Evolutionary conservation across 2,797 vertebrate genomes (phyloP).

Genomic region (Psittacula derbiana): DNA sequence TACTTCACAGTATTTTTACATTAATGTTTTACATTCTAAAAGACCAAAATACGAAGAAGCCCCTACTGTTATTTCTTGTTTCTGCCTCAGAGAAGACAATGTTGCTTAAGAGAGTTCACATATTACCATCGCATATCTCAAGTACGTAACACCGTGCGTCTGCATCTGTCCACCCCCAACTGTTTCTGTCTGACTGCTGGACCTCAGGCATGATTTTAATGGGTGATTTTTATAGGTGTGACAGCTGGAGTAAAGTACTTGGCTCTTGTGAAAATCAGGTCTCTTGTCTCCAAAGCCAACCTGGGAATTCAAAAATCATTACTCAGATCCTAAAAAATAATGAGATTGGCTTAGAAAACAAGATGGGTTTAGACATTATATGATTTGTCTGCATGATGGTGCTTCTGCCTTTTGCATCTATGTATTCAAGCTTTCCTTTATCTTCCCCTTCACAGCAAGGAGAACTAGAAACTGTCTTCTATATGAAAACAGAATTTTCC

Average conservation of each 20-base stretch:
- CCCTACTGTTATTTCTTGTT: background rate
- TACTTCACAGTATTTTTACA: background rate
- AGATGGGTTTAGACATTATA: background rate
- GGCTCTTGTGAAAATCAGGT: background rate
- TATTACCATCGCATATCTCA: rapidly evolving
- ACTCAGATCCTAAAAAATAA: conserved; percentile 38
- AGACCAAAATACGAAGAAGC: background rate
- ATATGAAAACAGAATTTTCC: background rate
- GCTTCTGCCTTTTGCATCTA: background rate
- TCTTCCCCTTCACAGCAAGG: background rate
- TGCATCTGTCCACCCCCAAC: background rate
- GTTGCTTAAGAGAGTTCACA: background rate
- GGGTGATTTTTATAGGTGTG: conserved; percentile 39
- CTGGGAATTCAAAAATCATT: conserved; percentile 28
- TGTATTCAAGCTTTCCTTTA: background rate
- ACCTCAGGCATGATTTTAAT: conserved; percentile 10
- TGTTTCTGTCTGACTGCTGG: background rate
- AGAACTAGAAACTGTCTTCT: background rate
- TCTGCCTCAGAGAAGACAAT: background rate
- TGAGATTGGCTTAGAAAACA: conserved; percentile 18
- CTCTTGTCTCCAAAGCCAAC: conserved; percentile 15
- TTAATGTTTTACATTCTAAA: background rate
- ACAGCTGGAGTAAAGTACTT: conserved; percentile 44
- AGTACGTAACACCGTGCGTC: background rate
- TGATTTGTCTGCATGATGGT: background rate